Evolutionary conservation across 2,888 invertebrate genomes (phyloP).

Genomic region (Acronicta psi): DNA sequence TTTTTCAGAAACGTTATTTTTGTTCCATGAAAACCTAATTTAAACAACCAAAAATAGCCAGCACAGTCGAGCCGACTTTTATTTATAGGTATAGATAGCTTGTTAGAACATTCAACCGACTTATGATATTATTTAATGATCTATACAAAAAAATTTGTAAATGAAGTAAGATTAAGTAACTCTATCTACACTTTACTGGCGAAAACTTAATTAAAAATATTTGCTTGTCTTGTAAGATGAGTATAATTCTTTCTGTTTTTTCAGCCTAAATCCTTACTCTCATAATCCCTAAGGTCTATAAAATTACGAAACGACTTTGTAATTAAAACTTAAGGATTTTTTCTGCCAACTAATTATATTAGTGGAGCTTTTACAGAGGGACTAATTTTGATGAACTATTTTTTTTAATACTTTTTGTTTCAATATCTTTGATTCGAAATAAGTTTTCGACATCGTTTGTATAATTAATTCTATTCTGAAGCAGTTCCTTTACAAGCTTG

Average conservation of each 20-base stretch:
- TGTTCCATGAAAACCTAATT: too few species aligned
- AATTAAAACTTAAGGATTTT: conserved; percentile 36
- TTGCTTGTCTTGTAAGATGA: conserved; percentile 18
- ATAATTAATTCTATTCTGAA: too few species aligned
- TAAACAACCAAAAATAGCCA: too few species aligned
- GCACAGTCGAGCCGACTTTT: too few species aligned
- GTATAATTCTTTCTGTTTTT: conserved; percentile 24
- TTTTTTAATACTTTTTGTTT: conserved; percentile 10
- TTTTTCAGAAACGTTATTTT: too few species aligned
- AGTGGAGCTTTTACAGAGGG: conserved; percentile 17
- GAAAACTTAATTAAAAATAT: conserved; percentile 32
- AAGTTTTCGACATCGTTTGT: too few species aligned
- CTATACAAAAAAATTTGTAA: too few species aligned
- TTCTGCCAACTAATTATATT: conserved; percentile 27
- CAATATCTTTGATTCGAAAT: background rate
- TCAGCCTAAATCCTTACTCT: conserved; percentile 29
- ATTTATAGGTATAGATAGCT: too few species aligned
- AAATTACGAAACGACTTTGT: conserved; percentile 28
- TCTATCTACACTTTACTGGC: background rate
- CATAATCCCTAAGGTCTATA: conserved; percentile 31
- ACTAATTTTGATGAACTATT: conserved; percentile 12
- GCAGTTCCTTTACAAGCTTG: too few species aligned
- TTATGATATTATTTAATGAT: too few species aligned
- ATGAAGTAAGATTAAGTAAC: background rate
- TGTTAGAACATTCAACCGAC: too few species aligned